A percentile compares a stretch with the other conserved stretches of the same genome.
These are phyloP conservation scores for Chaetorhynchus papuensis DNA, from an alignment of 2,113 vertebrate genomes.

Conservation along the genomic window DNA sequence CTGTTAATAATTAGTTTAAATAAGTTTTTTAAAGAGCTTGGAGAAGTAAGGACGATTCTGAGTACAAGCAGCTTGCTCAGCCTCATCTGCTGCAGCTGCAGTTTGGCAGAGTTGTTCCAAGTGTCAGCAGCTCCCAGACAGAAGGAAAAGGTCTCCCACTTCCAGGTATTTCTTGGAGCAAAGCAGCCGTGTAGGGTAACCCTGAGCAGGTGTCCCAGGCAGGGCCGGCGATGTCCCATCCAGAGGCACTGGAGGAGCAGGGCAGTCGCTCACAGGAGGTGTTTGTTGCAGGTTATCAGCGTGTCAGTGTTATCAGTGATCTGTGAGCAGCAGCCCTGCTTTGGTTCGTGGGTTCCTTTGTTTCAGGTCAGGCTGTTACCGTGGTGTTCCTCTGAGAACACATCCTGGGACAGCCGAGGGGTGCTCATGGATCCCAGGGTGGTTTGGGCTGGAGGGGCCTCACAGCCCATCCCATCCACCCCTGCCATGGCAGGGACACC, in stretches of 20 bases:
- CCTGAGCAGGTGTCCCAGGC: rapidly evolving
- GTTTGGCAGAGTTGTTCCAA: neutral
- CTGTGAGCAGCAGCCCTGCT: neutral
- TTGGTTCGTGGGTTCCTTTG: neutral
- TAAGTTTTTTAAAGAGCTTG: neutral
- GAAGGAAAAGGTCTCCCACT: neutral
- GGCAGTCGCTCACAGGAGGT: neutral
- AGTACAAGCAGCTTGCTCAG: neutral
- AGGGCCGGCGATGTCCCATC: rapidly evolving
- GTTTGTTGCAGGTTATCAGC: rapidly evolving
- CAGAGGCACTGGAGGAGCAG: neutral
- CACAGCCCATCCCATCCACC: rapidly evolving
- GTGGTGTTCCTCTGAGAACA: neutral
- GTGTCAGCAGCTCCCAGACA: neutral
- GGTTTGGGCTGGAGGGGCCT: neutral
- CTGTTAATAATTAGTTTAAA: rapidly evolving
- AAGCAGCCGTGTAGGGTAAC: rapidly evolving
- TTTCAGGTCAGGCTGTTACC: neutral
- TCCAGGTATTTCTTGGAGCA: neutral
- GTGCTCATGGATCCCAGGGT: neutral
- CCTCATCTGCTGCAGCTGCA: neutral
- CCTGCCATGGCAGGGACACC: neutral
- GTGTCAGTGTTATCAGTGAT: neutral
- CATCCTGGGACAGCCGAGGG: rapidly evolving
- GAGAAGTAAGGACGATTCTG: neutral